Evolutionary conservation across 2,113 vertebrate species (phyloP).

Genomic region (Rhagologus leucostigma): DNA sequence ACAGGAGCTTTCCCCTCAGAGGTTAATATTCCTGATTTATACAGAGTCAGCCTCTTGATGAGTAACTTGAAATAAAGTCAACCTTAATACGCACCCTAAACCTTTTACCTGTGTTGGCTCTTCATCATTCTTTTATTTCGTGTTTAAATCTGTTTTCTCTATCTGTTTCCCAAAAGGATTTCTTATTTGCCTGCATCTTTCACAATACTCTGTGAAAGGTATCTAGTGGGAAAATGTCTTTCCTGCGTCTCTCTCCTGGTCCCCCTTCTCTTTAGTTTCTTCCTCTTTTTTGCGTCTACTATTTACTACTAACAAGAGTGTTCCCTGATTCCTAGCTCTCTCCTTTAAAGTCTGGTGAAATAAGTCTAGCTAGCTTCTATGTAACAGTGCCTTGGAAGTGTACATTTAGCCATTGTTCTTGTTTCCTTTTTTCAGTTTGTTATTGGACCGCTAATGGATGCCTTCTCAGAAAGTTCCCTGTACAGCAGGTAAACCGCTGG

Average conservation of each 20-base stretch:
- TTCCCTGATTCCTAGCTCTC: not conserved
- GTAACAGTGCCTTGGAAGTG: not conserved
- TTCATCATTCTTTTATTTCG: not conserved
- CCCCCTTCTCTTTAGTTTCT: not conserved
- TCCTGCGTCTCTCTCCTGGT: not conserved
- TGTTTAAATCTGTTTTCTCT: not conserved
- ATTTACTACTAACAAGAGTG: not conserved
- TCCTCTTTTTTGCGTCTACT: not conserved
- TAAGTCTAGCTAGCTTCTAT: not conserved
- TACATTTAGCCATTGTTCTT: not conserved
- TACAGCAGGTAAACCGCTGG: slow-evolving; percentile 80
- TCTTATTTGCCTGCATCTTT: not conserved
- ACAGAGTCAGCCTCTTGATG: not conserved
- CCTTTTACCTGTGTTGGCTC: not conserved
- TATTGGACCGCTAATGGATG: slow-evolving; percentile 87
- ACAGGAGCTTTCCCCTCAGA: not conserved
- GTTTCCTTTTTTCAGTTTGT: slow-evolving; percentile 75
- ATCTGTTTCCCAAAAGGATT: not conserved
- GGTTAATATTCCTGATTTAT: not conserved
- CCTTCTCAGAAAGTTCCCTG: slow-evolving; percentile 86
- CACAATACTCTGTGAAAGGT: not conserved
- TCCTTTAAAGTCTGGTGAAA: not conserved
- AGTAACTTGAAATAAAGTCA: not conserved
- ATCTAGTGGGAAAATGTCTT: not conserved
- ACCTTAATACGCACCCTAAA: not conserved